Percentiles rank a stretch among this genome's conserved stretches.
Conservation (phyloP, 2,888 invertebrate species). For the Carterocephalus palaemon region DNA sequence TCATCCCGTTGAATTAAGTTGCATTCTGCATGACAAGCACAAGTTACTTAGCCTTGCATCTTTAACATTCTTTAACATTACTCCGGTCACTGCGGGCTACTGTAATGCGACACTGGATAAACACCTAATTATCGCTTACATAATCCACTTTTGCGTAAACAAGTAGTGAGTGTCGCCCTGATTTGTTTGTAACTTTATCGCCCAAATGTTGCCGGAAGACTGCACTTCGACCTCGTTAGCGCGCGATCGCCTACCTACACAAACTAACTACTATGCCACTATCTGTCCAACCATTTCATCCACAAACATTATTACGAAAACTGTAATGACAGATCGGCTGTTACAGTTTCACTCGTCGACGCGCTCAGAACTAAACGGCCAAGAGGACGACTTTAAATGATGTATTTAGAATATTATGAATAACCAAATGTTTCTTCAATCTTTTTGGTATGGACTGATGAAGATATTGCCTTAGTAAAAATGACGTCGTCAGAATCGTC, state of each 20-base stretch:
- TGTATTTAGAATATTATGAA: conserved; percentile 7
- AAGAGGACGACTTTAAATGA: neutral
- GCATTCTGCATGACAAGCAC: neutral
- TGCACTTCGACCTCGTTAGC: conserved; percentile 55
- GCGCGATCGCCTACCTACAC: conserved; percentile 39
- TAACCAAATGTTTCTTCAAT: conserved; percentile 3
- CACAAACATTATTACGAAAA: conserved; percentile 25
- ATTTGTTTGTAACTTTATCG: conserved; percentile 28
- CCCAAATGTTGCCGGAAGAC: conserved; percentile 47
- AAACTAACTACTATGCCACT: conserved; percentile 36
- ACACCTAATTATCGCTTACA: conserved; percentile 12
- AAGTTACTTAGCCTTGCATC: conserved; percentile 1
- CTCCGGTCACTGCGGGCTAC: neutral
- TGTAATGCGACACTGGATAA: conserved; percentile 2
- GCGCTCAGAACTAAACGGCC: neutral
- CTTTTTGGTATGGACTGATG: conserved; percentile 9
- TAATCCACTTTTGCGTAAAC: conserved; percentile 32
- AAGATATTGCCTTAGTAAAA: conserved; percentile 27
- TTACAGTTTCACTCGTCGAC: conserved; percentile 1
- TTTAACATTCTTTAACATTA: neutral
- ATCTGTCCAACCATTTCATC: conserved; percentile 29
- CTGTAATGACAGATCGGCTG: conserved; percentile 11
- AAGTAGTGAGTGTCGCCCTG: conserved; percentile 10
- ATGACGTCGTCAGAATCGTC: conserved; percentile 44
- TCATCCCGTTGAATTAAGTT: too few relatives aligned